These are phyloP conservation scores for Oncopeltus fasciatus DNA, from an alignment of 1,140 invertebrate genomes.

Conservation along the genomic window DNA sequence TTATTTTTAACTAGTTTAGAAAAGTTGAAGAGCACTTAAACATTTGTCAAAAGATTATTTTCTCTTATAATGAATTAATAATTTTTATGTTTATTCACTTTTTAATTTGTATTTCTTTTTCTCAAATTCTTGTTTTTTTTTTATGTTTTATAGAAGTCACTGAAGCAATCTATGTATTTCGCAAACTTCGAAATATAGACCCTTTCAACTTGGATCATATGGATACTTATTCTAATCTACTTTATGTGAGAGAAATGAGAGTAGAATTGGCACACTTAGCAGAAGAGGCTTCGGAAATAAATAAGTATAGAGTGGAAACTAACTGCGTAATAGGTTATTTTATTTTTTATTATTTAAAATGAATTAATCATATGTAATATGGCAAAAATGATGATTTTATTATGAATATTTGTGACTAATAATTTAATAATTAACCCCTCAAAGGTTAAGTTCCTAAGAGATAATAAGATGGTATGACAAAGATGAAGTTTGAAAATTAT, in stretches of 20 bases:
- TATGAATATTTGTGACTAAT: too few species aligned
- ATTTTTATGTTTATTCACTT: too few species aligned
- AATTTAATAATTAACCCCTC: too few species aligned
- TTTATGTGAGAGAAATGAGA: constrained; percentile 87
- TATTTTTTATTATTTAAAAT: too few species aligned
- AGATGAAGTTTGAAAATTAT: neutral
- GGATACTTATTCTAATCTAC: constrained; percentile 90
- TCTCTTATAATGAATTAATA: too few species aligned
- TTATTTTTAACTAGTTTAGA: too few species aligned
- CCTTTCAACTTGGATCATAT: constrained; percentile 88
- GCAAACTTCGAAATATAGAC: constrained; percentile 66
- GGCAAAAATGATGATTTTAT: neutral
- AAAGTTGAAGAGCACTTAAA: too few species aligned
- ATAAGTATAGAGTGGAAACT: constrained; percentile 94
- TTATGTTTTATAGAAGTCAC: constrained; percentile 61
- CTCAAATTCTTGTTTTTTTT: constrained; percentile 10
- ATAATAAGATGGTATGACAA: too few species aligned
- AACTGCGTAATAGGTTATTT: constrained; percentile 97
- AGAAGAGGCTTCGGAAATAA: constrained; percentile 81
- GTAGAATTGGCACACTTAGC: constrained; percentile 86
- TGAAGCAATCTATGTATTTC: constrained; percentile 71
- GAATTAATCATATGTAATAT: too few species aligned
- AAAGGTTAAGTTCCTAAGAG: too few species aligned
- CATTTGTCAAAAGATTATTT: too few species aligned
- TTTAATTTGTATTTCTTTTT: too few species aligned